Evolutionary conservation across 2,113 vertebrate genomes (phyloP).

Genomic region (Pseudonaja textilis): DNA sequence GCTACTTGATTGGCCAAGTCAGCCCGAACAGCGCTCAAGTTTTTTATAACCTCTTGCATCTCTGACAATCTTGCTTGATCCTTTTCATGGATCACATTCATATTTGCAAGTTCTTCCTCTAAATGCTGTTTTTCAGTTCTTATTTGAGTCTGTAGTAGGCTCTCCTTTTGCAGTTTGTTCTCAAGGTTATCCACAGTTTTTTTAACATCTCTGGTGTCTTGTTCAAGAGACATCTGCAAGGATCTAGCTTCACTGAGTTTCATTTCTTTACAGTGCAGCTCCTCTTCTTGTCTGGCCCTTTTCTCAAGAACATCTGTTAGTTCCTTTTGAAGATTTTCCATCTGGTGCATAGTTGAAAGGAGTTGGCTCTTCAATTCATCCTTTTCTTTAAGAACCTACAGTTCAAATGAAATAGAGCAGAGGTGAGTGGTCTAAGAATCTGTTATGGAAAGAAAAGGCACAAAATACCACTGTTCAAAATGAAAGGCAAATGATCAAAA

Average conservation of each 20-base stretch:
- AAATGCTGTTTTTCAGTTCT: conserved; percentile 79
- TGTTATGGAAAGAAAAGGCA: background rate
- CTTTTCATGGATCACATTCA: conserved; percentile 66
- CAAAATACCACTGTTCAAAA: background rate
- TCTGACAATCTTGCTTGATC: conserved; percentile 74
- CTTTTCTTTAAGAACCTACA: conserved; percentile 80
- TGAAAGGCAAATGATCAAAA: background rate
- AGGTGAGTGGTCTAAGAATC: background rate
- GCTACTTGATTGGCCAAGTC: conserved; percentile 76
- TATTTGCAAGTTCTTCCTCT: conserved; percentile 66
- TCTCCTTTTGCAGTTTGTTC: conserved; percentile 73
- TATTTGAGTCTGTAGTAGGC: conserved; percentile 66
- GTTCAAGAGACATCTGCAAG: conserved; percentile 76
- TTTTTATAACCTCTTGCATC: conserved; percentile 78
- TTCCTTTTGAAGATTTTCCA: conserved; percentile 82
- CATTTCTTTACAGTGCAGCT: conserved; percentile 78
- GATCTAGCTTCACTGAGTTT: conserved; percentile 78
- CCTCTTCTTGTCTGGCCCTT: conserved; percentile 85
- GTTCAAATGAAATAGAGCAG: background rate
- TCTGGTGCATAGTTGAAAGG: conserved; percentile 78
- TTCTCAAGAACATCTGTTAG: conserved; percentile 79
- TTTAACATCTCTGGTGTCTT: conserved; percentile 76
- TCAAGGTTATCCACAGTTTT: conserved; percentile 73
- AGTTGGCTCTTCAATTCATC: conserved; percentile 80
- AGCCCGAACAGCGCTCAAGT: conserved; percentile 74